Conservation (phyloP, 2,113 vertebrate genomes). For the Sapayoa aenigma region DNA sequence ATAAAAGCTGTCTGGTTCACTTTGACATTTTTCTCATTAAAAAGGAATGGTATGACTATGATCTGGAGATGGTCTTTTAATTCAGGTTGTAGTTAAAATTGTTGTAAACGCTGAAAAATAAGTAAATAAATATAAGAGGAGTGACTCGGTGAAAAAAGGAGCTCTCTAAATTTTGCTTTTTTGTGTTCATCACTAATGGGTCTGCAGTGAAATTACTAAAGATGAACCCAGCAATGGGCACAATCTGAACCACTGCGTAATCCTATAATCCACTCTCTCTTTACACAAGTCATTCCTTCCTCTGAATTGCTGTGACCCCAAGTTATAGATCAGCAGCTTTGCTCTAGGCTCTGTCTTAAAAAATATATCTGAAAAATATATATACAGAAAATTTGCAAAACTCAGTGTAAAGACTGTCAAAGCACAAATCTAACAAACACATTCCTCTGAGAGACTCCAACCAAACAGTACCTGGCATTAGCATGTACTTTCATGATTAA, state of each 20-base stretch:
- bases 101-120: slow-evolving; percentile 41
- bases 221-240: neutral
- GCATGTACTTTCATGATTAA: slow-evolving; percentile 72
- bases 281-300: slow-evolving; percentile 31
- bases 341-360: neutral
- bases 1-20: slow-evolving; percentile 19
- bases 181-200: slow-evolving; percentile 10
- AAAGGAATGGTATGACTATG: slow-evolving; percentile 18
- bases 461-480: slow-evolving; percentile 63
- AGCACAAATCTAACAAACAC: slow-evolving; percentile 38
- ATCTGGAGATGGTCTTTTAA: slow-evolving; percentile 28
- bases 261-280: slow-evolving; percentile 61
- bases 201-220: slow-evolving; percentile 8
- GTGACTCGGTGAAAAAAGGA: neutral
- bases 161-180: neutral
- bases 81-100: slow-evolving; percentile 59
- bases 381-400: neutral
- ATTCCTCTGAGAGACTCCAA: slow-evolving; percentile 41
- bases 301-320: slow-evolving; percentile 15
- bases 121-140: neutral
- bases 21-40: slow-evolving; percentile 57
- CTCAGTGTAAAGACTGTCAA: slow-evolving; percentile 21
- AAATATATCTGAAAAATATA: neutral
- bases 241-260: slow-evolving; percentile 37
- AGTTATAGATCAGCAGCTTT: neutral